Evolutionary conservation across 64 coral and sea anemone species (phyloP).

Genomic region (Dendronephthya gigantea): DNA sequence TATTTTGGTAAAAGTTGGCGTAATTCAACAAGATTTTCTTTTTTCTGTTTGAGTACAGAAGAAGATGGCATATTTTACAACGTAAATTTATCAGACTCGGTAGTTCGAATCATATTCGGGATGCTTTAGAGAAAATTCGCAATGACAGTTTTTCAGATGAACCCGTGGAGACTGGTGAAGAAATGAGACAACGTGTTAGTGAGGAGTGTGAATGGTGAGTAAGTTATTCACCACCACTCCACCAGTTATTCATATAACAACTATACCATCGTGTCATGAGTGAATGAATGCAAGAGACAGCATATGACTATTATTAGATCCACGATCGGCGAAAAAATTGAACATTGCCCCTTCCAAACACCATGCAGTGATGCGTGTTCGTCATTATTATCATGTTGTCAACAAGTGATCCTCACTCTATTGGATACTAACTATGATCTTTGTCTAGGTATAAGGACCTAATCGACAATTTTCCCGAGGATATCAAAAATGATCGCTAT

Average conservation of each 20-base stretch:
- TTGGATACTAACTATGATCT: neutral
- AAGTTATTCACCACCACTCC: neutral
- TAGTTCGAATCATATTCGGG: neutral
- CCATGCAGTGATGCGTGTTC: too few species aligned
- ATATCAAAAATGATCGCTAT: conserved; percentile 66
- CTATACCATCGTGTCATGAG: too few species aligned
- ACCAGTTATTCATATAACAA: too few species aligned
- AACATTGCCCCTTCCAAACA: too few species aligned
- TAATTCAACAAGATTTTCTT: neutral
- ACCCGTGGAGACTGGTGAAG: conserved; percentile 52
- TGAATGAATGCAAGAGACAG: too few species aligned
- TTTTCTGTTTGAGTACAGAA: neutral
- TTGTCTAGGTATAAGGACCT: conserved; percentile 69
- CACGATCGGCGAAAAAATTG: too few species aligned
- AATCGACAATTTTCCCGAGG: conserved; percentile 54
- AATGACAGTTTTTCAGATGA: neutral
- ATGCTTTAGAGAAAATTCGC: neutral
- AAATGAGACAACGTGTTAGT: conserved; percentile 88
- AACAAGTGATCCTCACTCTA: too few species aligned
- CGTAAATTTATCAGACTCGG: neutral
- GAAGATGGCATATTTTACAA: neutral
- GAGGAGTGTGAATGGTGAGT: conserved; percentile 87
- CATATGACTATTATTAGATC: too few species aligned
- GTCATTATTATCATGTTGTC: too few species aligned
- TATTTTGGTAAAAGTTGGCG: too few species aligned